Conservation (phyloP, 2,888 invertebrate species). For the Ceriagrion tenellum region DNA sequence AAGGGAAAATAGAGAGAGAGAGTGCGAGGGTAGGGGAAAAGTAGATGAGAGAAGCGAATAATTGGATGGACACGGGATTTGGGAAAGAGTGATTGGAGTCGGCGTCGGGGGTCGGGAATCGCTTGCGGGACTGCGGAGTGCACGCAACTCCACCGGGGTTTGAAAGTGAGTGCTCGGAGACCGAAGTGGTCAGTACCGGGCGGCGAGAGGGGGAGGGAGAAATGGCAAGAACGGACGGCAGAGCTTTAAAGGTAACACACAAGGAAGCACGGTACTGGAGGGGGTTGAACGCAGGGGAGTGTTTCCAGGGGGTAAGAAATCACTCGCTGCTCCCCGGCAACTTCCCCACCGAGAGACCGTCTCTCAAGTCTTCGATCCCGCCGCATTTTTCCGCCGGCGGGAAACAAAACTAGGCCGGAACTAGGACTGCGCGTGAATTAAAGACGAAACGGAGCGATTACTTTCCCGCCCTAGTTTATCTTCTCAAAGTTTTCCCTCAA, state of each 20-base stretch:
- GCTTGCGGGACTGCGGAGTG: conserved; percentile 35
- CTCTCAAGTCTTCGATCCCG: neutral
- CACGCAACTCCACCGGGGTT: conserved; percentile 51
- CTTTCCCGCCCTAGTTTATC: neutral
- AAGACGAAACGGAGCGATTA: neutral
- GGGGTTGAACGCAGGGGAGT: neutral
- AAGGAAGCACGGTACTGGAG: neutral
- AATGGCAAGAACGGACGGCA: too few relatives aligned
- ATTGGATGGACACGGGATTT: conserved; percentile 53
- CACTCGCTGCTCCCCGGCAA: neutral
- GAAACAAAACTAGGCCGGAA: neutral
- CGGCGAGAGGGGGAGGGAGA: neutral
- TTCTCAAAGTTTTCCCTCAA: neutral
- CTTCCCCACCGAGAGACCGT: neutral
- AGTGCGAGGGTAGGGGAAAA: too few relatives aligned
- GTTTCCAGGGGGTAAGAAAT: neutral
- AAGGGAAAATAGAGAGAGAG: neutral
- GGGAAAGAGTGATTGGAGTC: conserved; percentile 49
- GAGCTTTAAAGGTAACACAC: conserved; percentile 22
- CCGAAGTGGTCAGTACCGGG: neutral
- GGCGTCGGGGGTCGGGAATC: neutral
- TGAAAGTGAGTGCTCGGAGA: neutral
- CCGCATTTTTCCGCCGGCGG: neutral
- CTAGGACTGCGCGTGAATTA: neutral
- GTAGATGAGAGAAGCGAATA: conserved; percentile 19